phyloP scores from a whole-genome alignment of 1,140 invertebrate genomes.

The Pogonomyrmex californicus region DNA sequence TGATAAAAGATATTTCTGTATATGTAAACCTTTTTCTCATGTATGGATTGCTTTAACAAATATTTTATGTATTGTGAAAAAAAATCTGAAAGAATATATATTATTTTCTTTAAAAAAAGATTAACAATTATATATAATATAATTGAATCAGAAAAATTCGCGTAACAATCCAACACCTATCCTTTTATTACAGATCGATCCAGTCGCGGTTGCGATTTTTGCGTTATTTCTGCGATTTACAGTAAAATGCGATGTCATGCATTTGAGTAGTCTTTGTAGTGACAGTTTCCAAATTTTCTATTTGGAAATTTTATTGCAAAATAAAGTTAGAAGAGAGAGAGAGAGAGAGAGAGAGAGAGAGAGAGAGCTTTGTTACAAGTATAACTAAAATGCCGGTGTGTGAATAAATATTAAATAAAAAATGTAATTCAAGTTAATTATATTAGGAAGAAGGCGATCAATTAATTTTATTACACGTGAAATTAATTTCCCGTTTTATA shows the following conservation, averaged over 20 bases:
- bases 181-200: slow-evolving; percentile 57
- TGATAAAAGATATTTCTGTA: background rate
- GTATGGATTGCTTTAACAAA: background rate
- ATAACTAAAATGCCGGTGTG: background rate
- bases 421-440: background rate
- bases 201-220: slow-evolving; percentile 32
- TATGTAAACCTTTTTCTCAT: background rate
- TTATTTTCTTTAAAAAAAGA: background rate
- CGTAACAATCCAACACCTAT: slow-evolving; percentile 33
- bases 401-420: background rate
- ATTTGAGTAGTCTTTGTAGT: slow-evolving; percentile 10
- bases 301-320: slow-evolving; percentile 2
- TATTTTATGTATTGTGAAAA: background rate
- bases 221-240: slow-evolving; percentile 10
- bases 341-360: background rate
- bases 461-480: background rate
- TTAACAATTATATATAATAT: background rate
- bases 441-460: background rate
- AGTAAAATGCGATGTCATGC: slow-evolving; percentile 24
- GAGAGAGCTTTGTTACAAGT: background rate
- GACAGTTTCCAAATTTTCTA: background rate
- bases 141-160: background rate
- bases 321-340: background rate
- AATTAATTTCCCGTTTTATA: background rate
- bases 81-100: background rate